Base-by-base conservation (phyloP, 2,113 vertebrate species). In the Beaufortia kweichowensis region DNA sequence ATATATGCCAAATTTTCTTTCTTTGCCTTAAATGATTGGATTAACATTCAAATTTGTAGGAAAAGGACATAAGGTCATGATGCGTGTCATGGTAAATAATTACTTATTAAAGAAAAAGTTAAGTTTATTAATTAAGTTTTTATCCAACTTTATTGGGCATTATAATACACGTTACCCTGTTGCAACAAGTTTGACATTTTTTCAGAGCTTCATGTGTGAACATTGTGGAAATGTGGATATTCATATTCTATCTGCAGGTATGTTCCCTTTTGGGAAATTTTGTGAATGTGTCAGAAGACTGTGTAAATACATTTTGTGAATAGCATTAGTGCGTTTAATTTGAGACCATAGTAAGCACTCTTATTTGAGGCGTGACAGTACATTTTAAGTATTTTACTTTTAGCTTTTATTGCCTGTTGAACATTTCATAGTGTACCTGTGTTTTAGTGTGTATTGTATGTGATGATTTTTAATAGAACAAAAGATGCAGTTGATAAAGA, bases 291-390 rank as follows among this genome's bases (percentile, higher is more conserved):
- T 78, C 63, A 43, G 57, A 78, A 69, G 75, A 71, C 26, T 61
- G 75, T 85, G 76, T 85, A 73, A 74, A 81, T 79, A 77, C 43
- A 68, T 76, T 53, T 78, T 81, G 78, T 84, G 82, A 76, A 78
- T 80, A 76, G 76, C 67, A 76, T 74, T 77, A 65, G 55, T 55
- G 61, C 61, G 56, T 41, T 63, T 41, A 59, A 62, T 60, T 48
- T 56, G 67, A 64, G 61, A 63, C 70, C 60, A 31, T 39, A 77
- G 59, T 61, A 15, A 62, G 31, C 15, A 9, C 53, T 60, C 28
- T 64, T 23, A 73, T 23, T 17, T 56, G 68, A 78, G 53, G 28
- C 29, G 29, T 73, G 80, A 64, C 46, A 6, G 76, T 24, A 55
- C 55, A 50, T 55, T 31, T 33, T 2, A 48, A 75, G 43, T 53